Evolutionary conservation across 2,888 invertebrate species (phyloP).

Genomic region (Leptopilina syphax): DNA sequence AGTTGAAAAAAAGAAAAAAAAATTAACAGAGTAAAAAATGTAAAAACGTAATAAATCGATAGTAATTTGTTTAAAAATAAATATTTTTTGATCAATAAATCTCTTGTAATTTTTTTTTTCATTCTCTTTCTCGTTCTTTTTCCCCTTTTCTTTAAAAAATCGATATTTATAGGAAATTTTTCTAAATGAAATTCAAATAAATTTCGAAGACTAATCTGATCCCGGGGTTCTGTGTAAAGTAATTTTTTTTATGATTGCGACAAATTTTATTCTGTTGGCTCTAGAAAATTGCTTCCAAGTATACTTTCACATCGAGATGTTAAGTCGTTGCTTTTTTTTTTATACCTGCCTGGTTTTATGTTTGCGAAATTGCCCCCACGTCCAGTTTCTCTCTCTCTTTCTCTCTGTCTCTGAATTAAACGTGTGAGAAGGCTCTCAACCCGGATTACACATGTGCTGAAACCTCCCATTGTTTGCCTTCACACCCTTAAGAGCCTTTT

Average conservation of each 20-base stretch:
- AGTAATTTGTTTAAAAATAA: too few relatives aligned
- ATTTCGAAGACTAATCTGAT: constrained; percentile 41
- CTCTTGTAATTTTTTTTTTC: too few relatives aligned
- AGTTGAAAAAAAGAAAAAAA: too few relatives aligned
- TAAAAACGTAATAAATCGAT: too few relatives aligned
- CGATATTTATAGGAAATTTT: too few relatives aligned
- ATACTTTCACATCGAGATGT: constrained; percentile 45
- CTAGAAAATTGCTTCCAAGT: constrained; percentile 11
- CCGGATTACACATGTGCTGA: constrained; percentile 49
- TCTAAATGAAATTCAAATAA: background rate
- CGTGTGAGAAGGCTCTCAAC: constrained; percentile 52
- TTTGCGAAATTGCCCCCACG: constrained; percentile 38
- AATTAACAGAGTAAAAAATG: too few relatives aligned
- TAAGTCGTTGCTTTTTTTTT: constrained; percentile 47
- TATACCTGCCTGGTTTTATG: constrained; percentile 47
- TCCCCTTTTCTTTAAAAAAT: too few relatives aligned
- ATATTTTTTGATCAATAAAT: too few relatives aligned
- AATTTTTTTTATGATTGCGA: constrained; percentile 1
- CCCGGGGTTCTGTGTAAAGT: constrained; percentile 22
- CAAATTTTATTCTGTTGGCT: constrained; percentile 21
- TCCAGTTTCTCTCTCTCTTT: background rate
- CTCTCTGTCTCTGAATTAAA: constrained; percentile 33
- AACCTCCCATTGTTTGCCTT: constrained; percentile 44
- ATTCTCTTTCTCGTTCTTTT: too few relatives aligned
- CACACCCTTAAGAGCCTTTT: constrained; percentile 36